Conservation (phyloP, 2,888 invertebrate genomes). For the Apeira syringaria region DNA sequence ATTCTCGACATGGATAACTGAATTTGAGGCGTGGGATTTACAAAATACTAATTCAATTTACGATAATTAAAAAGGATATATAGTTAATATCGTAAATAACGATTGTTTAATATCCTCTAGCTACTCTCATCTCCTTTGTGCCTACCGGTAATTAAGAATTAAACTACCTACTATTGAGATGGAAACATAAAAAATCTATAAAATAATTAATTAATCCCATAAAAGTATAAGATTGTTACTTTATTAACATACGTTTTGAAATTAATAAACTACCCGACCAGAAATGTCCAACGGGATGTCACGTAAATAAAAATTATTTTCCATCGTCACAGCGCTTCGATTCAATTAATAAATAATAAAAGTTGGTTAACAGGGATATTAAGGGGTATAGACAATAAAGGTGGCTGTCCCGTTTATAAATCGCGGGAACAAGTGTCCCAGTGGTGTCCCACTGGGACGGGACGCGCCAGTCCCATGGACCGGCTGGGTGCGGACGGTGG, state of each 20-base stretch:
- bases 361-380: conserved; percentile 49
- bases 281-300: conserved; percentile 17
- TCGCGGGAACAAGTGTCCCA: conserved; percentile 56
- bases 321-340: conserved; percentile 43
- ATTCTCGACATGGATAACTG: conserved; percentile 5
- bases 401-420: conserved; percentile 50
- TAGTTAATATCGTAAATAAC: not conserved
- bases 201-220: conserved; percentile 32
- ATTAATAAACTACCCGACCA: conserved; percentile 21
- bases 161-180: conserved; percentile 19
- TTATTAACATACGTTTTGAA: conserved; percentile 23
- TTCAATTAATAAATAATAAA: conserved; percentile 71
- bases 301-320: conserved; percentile 39
- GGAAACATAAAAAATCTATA: conserved; percentile 26
- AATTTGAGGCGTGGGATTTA: conserved; percentile 11
- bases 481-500: conserved; percentile 41
- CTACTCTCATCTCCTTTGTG: conserved; percentile 17
- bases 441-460: conserved; percentile 37
- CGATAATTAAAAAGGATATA: not conserved
- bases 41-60: not conserved
- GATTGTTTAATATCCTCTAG: conserved; percentile 5
- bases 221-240: conserved; percentile 24
- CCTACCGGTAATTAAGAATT: conserved; percentile 26
- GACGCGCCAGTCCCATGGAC: conserved; percentile 29
- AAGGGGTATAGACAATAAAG: conserved; percentile 47